Conservation (phyloP, 2,888 invertebrate species). For the Oasisia sp. region DNA sequence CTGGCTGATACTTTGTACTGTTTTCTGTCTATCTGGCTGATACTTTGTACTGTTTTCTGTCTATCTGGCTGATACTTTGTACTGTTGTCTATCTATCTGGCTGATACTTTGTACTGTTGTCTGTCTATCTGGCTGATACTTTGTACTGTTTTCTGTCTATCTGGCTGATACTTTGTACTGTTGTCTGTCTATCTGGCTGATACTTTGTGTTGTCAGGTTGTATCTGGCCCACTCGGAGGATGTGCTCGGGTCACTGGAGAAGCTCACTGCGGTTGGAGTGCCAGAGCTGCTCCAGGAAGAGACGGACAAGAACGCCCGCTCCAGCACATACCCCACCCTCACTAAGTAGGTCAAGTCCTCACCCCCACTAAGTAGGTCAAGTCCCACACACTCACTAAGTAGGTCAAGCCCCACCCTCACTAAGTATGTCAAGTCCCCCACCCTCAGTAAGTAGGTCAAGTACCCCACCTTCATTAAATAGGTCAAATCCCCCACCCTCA, state of each 20-base stretch:
- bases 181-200: no score
- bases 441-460: no score
- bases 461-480: neutral
- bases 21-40: no score
- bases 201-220: constrained; percentile 42
- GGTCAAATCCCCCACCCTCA: neutral
- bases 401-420: neutral
- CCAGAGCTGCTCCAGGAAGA: constrained; percentile 52
- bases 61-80: no score
- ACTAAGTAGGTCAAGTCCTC: neutral
- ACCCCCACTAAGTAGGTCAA: no score
- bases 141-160: no score
- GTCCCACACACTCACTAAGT: neutral
- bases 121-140: no score
- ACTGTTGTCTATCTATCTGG: no score
- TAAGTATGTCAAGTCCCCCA: neutral
- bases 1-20: no score
- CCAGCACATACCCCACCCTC: constrained; percentile 48
- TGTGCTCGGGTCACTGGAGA: constrained; percentile 52
- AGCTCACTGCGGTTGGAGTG: constrained; percentile 54
- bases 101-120: no score
- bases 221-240: constrained; percentile 52
- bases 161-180: no score
- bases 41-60: no score
- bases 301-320: constrained; percentile 50